A percentile compares a stretch with the other conserved stretches of the same genome.
phyloP scores from a whole-genome alignment of 2,797 vertebrate species.

The Meriones psammophilus region DNA sequence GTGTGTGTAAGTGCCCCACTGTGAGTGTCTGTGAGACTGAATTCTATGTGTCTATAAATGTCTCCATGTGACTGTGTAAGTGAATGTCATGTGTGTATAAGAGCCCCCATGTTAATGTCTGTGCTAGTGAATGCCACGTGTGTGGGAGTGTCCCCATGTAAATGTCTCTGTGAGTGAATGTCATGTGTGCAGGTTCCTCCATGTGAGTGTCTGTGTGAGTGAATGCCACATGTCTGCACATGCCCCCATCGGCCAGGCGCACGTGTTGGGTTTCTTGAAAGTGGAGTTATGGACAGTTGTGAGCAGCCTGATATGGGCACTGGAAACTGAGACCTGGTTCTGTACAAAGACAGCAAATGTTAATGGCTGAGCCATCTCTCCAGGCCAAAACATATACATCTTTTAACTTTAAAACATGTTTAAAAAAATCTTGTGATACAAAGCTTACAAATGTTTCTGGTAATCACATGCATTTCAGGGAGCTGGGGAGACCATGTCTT shows the following conservation, averaged over 20 bases:
- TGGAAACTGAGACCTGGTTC: not conserved
- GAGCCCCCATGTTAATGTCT: no score
- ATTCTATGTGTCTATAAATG: no score
- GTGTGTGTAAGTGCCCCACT: not conserved
- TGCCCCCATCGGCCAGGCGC: not conserved
- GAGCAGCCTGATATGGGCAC: not conserved
- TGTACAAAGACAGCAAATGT: not conserved
- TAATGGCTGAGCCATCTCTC: not conserved
- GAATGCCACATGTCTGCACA: not conserved
- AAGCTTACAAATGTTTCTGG: not conserved
- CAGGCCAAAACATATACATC: not conserved
- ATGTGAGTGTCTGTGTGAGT: not conserved
- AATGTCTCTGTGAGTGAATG: not conserved
- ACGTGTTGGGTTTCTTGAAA: not conserved
- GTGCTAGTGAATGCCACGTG: not conserved
- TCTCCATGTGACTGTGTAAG: no score
- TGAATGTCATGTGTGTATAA: not conserved
- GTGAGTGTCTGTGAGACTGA: no score
- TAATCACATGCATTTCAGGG: not conserved
- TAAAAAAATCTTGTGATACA: constrained; percentile 12
- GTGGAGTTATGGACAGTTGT: not conserved
- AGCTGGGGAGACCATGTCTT: not conserved
- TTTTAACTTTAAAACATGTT: constrained; percentile 26
- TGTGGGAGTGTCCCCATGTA: not conserved
- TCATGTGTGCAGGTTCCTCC: not conserved